Conservation (phyloP, 2,797 vertebrate species). For the Momotus momota region DNA sequence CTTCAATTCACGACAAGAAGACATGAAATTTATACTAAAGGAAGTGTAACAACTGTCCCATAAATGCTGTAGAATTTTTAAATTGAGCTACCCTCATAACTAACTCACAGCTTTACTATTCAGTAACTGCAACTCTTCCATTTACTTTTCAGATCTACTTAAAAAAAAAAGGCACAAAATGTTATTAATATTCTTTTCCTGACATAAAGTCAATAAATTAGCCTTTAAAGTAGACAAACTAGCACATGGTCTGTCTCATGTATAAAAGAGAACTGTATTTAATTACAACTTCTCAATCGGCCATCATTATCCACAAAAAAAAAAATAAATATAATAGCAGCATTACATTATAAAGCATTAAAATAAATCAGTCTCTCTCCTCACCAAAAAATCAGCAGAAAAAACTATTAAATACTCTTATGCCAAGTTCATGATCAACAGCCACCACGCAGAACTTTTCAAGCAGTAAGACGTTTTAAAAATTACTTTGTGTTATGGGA, state of each 20-base stretch:
- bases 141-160: background rate
- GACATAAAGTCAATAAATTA: background rate
- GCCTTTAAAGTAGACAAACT: background rate
- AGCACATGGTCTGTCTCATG: background rate
- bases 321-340: background rate
- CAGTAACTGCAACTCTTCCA: background rate
- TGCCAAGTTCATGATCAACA: background rate
- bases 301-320: background rate
- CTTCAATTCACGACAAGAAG: background rate
- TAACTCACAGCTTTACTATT: background rate
- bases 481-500: background rate
- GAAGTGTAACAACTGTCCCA: background rate
- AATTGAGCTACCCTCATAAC: background rate
- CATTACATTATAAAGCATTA: background rate
- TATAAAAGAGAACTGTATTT: background rate
- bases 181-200: background rate
- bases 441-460: rapidly evolving
- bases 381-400: background rate
- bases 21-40: background rate
- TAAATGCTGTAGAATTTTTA: background rate
- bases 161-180: background rate
- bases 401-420: background rate
- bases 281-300: background rate
- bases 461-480: background rate
- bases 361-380: background rate